Base-by-base conservation (phyloP, 2,113 vertebrate genomes). In the Centropus bengalensis region DNA sequence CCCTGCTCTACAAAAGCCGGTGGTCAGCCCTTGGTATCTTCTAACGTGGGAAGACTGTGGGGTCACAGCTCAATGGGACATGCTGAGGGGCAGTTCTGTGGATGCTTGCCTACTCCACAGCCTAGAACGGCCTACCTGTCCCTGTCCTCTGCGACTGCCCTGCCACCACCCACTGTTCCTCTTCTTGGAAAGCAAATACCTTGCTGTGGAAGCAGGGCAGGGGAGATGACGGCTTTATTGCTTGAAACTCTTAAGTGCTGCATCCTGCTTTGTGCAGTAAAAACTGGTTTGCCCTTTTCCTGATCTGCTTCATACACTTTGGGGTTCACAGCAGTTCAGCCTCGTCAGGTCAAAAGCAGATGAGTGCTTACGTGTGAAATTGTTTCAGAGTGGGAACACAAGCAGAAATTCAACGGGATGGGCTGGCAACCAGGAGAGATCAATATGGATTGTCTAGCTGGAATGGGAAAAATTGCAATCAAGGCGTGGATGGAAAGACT, bases 161-260 rank as follows among this genome's bases (percentile, higher is more conserved):
- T 40, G 64, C 32, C 49, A 84, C 69, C 26, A 1, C 82, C 60
- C 28, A 4, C 28, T 92, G 89, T 78, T 90, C 82, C 79, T 51
- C n/a, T 73, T 94, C 89, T 81, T 94, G 86, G 83, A 95, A 90
- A 95, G 79, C 75, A 36, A 84, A 64, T 38, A 69, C 69, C 49
- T 62, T 47, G 33, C 24, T 51, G 40, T 15, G 23, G 74, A 47
- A 87, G 59, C 54, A 40, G 78, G 78, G 62, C 86, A 71, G 64
- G 64, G 64, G 32, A 69, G 58, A 68, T 84, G 94, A 63, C 4
- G 1, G 54, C 59, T 88, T 90, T 90, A 77, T 77, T 55, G 86
- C 60, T 51, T 64, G 33, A 56, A 56, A 36, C 52, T 38, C 24
- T 36, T 36, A 68, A 68, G 32, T 10, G 5, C 40, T 21, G n/a